Base-by-base conservation (phyloP, 2,797 vertebrate species). In the Macropodus opercularis region DNA sequence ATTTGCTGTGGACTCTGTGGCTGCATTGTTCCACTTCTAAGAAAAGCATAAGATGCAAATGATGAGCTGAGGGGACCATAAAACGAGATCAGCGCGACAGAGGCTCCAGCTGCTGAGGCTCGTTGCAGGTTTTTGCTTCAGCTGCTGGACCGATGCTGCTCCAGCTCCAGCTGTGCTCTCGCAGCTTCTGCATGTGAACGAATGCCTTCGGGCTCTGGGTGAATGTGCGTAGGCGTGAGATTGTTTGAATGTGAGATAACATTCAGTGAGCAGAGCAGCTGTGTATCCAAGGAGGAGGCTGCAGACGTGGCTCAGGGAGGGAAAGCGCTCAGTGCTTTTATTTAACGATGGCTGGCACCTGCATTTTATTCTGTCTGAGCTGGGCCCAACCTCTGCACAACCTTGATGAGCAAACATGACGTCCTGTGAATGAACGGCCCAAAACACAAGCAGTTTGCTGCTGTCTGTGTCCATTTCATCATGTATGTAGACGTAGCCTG, bases 231-330 rank as follows among this genome's bases (percentile, higher is more conserved):
- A 17, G 18, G 26, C 5, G 19, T 3, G 15, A 5, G 22, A 1
- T 17, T 3, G 41, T 63, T 55, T 59, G 24, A 43, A 19, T 48
- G 2, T 19, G 40, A 39, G 31, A 43, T 56, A 67, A 13, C 40
- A 19, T 14, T n/a, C n/a, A n/a, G 47, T 41, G 18, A 27, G 46
- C 19, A n/a, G 18, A 27, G 46, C 19, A n/a, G 40, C 51, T 55
- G 29, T 23, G 6, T 39, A 7, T 47, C 19, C 19, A 19, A 14
- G 8, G 15, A 24, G 32, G 51, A 65, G 31, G 29, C 29, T 58
- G 36, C 61, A 42, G 41, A 62, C 43, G 26, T 12, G 26, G 26
- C 21, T 44, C 24, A 27, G 5, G 39, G 13, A n/a, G 41, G 4
- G 24, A 11, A 5, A 11, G 18, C 19, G 31, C 19, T 54, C 22